Conservation (phyloP, 2,113 vertebrate genomes). For the Callopanchax toddi region DNA sequence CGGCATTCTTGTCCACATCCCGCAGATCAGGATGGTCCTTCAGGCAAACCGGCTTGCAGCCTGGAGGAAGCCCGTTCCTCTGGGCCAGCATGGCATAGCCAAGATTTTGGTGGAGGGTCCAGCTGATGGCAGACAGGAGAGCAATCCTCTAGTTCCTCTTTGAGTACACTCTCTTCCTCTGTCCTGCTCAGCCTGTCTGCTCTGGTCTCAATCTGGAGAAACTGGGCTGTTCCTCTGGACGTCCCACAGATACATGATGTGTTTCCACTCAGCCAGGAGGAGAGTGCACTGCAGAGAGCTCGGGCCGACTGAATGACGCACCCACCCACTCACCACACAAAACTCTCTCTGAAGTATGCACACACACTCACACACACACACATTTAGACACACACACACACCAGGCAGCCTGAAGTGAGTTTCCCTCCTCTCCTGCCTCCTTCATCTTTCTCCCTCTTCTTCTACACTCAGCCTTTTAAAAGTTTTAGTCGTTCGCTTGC, state of each 20-base stretch:
- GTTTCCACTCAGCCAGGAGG: constrained; percentile 69
- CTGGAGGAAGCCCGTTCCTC: constrained; percentile 68
- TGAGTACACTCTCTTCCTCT: constrained; percentile 9
- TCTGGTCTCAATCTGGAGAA: constrained; percentile 50
- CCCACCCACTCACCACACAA: constrained; percentile 73
- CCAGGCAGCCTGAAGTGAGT: constrained; percentile 43
- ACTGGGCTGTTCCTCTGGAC: constrained; percentile 55
- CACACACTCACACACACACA: constrained; percentile 48
- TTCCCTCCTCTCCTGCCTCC: constrained; percentile 45
- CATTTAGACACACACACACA: constrained; percentile 43
- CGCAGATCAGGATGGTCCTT: constrained; percentile 59
- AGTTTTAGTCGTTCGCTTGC: constrained; percentile 32
- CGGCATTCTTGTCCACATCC: constrained; percentile 53
- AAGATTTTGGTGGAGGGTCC: constrained; percentile 25
- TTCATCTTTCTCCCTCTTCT: constrained; percentile 40
- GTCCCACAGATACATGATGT: constrained; percentile 72
- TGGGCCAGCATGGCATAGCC: constrained; percentile 78
- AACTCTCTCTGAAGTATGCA: constrained; percentile 61
- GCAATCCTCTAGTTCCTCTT: neutral
- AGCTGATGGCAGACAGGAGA: constrained; percentile 11
- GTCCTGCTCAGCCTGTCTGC: constrained; percentile 8
- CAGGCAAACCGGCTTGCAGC: constrained; percentile 57
- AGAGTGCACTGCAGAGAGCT: constrained; percentile 61
- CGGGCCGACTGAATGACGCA: constrained; percentile 62
- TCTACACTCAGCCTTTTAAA: constrained; percentile 29